These are phyloP conservation scores for Monochamus alternatus DNA, from an alignment of 2,888 invertebrate genomes.

Conservation along the genomic window DNA sequence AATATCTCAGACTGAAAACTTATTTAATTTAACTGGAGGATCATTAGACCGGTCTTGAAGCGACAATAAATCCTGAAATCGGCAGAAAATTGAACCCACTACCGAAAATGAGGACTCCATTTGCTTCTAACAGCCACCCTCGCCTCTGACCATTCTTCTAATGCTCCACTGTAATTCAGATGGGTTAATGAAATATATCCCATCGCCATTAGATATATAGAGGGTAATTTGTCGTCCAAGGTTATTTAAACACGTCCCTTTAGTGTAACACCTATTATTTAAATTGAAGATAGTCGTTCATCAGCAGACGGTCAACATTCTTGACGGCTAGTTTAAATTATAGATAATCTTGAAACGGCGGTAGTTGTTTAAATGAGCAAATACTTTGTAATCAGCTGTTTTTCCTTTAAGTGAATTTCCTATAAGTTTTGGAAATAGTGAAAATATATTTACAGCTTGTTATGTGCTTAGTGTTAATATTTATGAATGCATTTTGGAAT, in stretches of 20 bases:
- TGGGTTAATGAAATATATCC: slow-evolving; percentile 14
- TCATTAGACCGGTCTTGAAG: neutral
- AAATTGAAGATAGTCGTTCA: slow-evolving; percentile 25
- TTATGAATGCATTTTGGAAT: no score
- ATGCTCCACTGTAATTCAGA: slow-evolving; percentile 8
- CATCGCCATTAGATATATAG: slow-evolving; percentile 9
- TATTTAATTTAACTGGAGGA: no score
- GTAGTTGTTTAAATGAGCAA: neutral
- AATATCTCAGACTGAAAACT: no score
- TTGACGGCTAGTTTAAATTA: neutral
- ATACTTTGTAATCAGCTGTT: neutral
- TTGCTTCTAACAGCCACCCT: neutral
- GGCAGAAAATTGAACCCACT: neutral
- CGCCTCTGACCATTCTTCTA: neutral
- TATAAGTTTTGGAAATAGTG: no score
- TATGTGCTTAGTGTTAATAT: no score
- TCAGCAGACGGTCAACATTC: slow-evolving; percentile 16
- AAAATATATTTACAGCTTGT: no score
- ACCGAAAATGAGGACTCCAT: neutral
- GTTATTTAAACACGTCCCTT: slow-evolving; percentile 9
- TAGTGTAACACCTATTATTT: slow-evolving; percentile 32
- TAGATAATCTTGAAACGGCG: neutral
- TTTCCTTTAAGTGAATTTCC: neutral
- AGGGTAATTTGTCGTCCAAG: slow-evolving; percentile 25
- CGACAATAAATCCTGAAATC: neutral